Evolutionary conservation across 2,888 invertebrate genomes (phyloP), one percentile per base, ranked within the genome.

Genomic region (Parnassius apollo): DNA sequence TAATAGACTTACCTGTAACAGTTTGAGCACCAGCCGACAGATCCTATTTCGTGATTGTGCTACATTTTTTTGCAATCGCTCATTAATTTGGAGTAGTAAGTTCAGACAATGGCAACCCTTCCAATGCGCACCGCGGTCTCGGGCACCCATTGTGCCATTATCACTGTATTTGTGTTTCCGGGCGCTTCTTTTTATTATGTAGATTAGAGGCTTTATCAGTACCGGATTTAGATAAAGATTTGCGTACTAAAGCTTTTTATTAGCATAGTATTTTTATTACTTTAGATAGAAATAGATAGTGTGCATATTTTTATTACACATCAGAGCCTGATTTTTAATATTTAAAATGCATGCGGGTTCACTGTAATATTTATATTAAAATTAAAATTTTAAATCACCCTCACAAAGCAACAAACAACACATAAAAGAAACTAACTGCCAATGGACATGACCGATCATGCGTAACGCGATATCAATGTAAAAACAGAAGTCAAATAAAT

Each of bases 401-500:
- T 77, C 73, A 69, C 69, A 70, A 70, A 54, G 59, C 59, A 61
- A 73, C 69, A 74, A 80, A 86, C 81, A 46, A 12, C 42, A 48
- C 80, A 81, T 42, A 50, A 50, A 56, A 44, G 73, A 77, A 82
- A 82, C 86, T 90, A 89, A 91, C 90, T 83, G 83, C 83, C 87
- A 81, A 88, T 88, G 77, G 89, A 90, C 90, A 87, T 83, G 83
- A 87, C 88, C 90, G 82, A 91, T 91, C 86, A 89, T 82, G 86
- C 88, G 86, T 85, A 83, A 85, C 85, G 77, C 67, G 76, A 76
- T 74, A 85, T 87, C 86, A 86, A 88, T 86, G 80, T 80, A 80
- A 85, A 88, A 89, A 89, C 88, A 87, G 83, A 87, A 90, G 88
- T 87, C 88, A 85, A 88, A 90, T 89, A 91, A 89, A 91, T 90